Evolutionary conservation across 2,113 vertebrate species (phyloP).

Genomic region (Microcebus griseorufus): DNA sequence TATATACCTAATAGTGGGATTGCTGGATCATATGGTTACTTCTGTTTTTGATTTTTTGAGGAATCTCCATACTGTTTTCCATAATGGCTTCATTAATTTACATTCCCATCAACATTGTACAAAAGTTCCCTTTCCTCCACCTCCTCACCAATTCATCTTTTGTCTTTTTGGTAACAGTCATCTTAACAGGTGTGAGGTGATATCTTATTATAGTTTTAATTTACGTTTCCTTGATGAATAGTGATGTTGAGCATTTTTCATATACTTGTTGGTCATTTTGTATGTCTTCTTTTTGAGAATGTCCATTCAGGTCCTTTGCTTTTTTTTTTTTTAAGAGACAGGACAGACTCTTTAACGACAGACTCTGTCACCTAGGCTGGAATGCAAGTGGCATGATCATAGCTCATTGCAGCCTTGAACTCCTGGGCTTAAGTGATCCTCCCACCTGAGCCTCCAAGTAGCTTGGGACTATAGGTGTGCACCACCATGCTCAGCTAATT

Average conservation of each 20-base stretch:
- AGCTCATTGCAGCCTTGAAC: too few relatives aligned
- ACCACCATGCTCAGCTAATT: too few relatives aligned
- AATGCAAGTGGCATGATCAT: too few relatives aligned
- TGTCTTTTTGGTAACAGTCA: background rate
- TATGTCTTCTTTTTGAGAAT: background rate
- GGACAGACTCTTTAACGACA: too few relatives aligned
- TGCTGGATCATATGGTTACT: background rate
- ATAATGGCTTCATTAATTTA: background rate
- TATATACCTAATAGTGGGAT: background rate
- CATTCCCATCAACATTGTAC: background rate
- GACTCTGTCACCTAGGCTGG: too few relatives aligned
- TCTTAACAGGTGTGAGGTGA: background rate
- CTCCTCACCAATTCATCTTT: background rate
- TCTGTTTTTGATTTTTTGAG: background rate
- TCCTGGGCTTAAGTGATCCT: too few relatives aligned
- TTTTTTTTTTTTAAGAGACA: too few relatives aligned
- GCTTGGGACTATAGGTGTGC: too few relatives aligned
- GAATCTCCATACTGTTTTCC: background rate
- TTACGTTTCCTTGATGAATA: background rate
- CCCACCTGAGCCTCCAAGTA: too few relatives aligned
- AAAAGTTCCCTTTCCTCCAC: background rate
- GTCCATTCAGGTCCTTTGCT: background rate
- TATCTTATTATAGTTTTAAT: background rate
- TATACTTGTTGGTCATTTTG: background rate
- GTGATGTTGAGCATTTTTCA: background rate